These are phyloP conservation scores for Mechanitis messenoides DNA, from an alignment of 2,888 invertebrate species.

Conservation along the genomic window DNA sequence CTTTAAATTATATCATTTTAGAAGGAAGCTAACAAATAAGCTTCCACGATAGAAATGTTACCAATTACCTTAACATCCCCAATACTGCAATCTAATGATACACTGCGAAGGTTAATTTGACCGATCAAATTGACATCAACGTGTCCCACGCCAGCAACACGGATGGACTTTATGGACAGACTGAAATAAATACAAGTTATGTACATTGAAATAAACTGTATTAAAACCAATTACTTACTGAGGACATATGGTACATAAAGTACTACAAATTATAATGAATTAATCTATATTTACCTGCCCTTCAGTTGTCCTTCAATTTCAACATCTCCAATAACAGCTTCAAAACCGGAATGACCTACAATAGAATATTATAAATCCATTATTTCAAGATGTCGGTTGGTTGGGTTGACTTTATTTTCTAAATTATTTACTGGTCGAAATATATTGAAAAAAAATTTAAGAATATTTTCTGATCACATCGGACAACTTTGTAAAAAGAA, in stretches of 20 bases:
- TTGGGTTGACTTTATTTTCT: background rate
- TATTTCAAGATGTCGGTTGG: too few species aligned
- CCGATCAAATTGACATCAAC: background rate
- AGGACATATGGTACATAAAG: too few species aligned
- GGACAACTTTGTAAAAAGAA: too few species aligned
- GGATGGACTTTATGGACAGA: background rate
- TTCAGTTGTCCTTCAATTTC: background rate
- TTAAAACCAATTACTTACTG: background rate
- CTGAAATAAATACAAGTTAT: slow-evolving; percentile 1
- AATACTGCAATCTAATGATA: background rate
- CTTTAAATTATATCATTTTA: too few species aligned
- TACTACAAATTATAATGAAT: background rate
- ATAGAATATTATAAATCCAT: background rate
- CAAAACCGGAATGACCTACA: background rate
- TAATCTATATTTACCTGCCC: background rate
- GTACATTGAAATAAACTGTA: background rate
- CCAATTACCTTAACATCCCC: background rate
- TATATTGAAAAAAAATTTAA: too few species aligned
- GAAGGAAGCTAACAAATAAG: too few species aligned
- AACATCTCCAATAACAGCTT: background rate
- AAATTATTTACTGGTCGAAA: background rate
- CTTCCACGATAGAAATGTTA: too few species aligned
- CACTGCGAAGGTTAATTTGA: background rate
- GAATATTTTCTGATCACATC: too few species aligned
- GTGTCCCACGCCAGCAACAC: background rate